Base-by-base conservation (phyloP, 2,888 invertebrate genomes). In the Adelognathus sp. region DNA sequence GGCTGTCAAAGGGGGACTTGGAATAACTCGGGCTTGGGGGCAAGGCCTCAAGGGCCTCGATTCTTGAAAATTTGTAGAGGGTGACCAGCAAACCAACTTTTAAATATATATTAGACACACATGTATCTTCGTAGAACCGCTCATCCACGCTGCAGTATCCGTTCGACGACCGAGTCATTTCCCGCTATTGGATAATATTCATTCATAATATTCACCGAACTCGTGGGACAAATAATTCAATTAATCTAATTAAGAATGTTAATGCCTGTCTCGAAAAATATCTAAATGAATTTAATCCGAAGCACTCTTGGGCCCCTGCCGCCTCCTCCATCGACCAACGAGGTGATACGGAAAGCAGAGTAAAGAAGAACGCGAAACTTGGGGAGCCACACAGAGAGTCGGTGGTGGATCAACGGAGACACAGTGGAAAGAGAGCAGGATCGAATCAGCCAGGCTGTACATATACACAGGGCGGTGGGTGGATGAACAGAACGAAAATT, bases 231-330 rank as follows among this genome's bases (percentile, higher is more conserved):
- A 87, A 87, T 87, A 87, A 89, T 88, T 90, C 88, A 88, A 90
- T 90, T 90, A 89, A 90, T 90, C 87, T 86, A 89, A 90, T 90
- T 89, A 88, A 88, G 86, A 90, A 89, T 86, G 87, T 89, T 88
- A 87, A 89, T 88, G 84, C 86, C 84, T 74, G 82, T 82, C 85
- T 87, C 83, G 87, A 83, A 84, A 88, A 88, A 89, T 89, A 90
- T 88, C 86, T 86, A 88, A 89, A 88, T 89, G 88, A 89, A 90
- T 90, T n/a, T 89, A 88, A 90, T 76, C 50, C 39, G 41, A 31
- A 5, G 36, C n/a, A 11, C 50, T 29, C 27, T 24, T 44, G 21
- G 18, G 14, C 33, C 7, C 3, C 16, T 21, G 31, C 44, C 29
- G 21, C 7, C 33, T n/a, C 21, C 29, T 44, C 33, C 33, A 27